Base-by-base conservation (phyloP, 2,797 vertebrate species). In the Perodicticus potto region DNA sequence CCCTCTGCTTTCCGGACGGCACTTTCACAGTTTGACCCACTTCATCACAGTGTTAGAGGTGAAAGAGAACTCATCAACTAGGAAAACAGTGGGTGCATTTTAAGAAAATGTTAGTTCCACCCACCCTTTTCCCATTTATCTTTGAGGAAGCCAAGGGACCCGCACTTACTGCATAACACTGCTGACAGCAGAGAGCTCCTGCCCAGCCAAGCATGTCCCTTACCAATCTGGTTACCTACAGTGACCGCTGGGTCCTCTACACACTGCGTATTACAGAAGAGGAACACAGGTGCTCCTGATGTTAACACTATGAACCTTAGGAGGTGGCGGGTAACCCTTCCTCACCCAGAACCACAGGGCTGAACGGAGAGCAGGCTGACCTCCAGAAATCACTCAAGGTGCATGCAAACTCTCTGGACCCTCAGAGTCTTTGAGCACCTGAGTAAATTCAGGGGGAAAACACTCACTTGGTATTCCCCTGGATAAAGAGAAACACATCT, bases 1-100 rank as follows among this genome's bases (percentile, higher is more conserved):
- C 0, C 6, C 25, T 23, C 3, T 7, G 40, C 2, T 10, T 34
- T 11, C 53, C 0, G 29, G 2, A 0, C 8, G 0, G 6, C 11
- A 6, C 3, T 40, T 17, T 13, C 32, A 17, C 19, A 27, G 29
- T 1, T 2, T n/a, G 14, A 63, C 69, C 34, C 59, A 67, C 7
- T 32, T 45, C 25, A 69, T 17, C 73, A 4, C 49, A 32, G 27
- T 20, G 34, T 49, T 67, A 7, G 63, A 82, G 14, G 77, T n/a
- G 55, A 25, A 57, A 86, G 37, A 67, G 27, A 73, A 27, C 0
- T 17, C n/a, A 80, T 45, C 7, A 63, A 37, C 78, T 0, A 14
- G 9, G 32, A 83, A 45, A 43, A 27, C 2, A 25, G 19, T 4
- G 10, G 8, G 34, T 22, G 10, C 45, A 25, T 20, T 32, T 70